Evolutionary conservation across 2,797 vertebrate species (phyloP).

Genomic region (Petrocephalus schoutedeni): DNA sequence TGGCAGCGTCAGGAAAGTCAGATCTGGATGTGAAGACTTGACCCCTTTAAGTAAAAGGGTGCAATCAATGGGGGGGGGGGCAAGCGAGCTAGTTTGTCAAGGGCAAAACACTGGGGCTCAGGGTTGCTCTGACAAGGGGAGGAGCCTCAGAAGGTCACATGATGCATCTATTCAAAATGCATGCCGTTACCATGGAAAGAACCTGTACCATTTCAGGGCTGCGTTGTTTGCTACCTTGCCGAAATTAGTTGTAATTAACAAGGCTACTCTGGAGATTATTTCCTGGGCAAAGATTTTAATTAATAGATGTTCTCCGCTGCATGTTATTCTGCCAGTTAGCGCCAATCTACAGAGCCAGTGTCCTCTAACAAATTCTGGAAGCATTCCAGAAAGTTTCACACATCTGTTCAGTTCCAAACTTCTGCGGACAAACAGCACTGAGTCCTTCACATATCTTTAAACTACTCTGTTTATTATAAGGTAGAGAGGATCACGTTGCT

Average conservation of each 20-base stretch:
- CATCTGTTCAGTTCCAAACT: not conserved
- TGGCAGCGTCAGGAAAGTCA: not conserved
- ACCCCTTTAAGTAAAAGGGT: conserved; percentile 45
- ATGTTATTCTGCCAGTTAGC: conserved; percentile 63
- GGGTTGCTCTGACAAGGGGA: not conserved
- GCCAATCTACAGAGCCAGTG: conserved; percentile 53
- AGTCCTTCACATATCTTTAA: not conserved
- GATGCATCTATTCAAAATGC: not conserved
- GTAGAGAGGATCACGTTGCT: not conserved
- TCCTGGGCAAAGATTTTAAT: conserved; percentile 70
- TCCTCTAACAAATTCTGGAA: conserved; percentile 47
- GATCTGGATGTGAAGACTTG: conserved; percentile 2
- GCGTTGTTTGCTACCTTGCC: conserved; percentile 37
- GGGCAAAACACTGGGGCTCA: conserved; percentile 40
- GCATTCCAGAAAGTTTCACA: conserved; percentile 4
- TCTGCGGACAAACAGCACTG: not conserved
- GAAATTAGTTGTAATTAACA: conserved; percentile 68
- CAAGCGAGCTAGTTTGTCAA: conserved; percentile 39
- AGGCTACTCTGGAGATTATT: conserved; percentile 61
- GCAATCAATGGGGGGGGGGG: conserved; percentile 39
- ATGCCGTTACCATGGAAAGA: conserved; percentile 47
- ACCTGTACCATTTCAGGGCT: conserved; percentile 31
- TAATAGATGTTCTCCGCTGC: conserved; percentile 61
- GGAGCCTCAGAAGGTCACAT: not conserved
- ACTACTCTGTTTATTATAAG: not conserved